A percentile compares a stretch with the other conserved stretches of the same genome.
These are phyloP conservation scores for Empidonax traillii DNA, from an alignment of 2,113 vertebrate genomes.

Conservation along the genomic window DNA sequence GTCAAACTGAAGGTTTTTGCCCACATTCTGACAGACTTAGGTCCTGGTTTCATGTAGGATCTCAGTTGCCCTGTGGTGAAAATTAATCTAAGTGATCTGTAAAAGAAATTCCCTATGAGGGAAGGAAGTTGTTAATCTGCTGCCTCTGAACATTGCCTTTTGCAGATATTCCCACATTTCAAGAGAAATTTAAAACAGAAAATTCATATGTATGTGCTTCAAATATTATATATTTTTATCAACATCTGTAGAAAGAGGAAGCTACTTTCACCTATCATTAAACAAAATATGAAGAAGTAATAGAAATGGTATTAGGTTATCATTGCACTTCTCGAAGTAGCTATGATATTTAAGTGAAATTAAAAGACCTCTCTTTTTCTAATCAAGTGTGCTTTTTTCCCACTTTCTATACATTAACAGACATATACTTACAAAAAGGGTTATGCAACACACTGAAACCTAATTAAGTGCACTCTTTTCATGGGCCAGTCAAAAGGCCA, in stretches of 20 bases:
- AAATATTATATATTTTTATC: neutral
- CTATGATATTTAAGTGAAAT: neutral
- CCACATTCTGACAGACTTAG: neutral
- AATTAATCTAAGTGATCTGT: neutral
- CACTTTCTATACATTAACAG: neutral
- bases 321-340: neutral
- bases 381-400: neutral
- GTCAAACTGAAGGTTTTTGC: neutral
- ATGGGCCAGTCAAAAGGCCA: neutral
- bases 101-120: neutral
- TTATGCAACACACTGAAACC: neutral
- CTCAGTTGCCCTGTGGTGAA: neutral
- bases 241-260: neutral
- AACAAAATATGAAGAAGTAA: neutral
- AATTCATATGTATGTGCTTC: neutral
- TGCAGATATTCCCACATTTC: neutral
- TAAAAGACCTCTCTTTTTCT: neutral
- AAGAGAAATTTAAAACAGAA: neutral
- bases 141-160: neutral
- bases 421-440: neutral
- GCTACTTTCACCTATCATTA: neutral
- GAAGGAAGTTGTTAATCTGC: neutral
- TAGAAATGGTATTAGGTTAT: neutral
- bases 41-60: neutral
- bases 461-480: slow-evolving; percentile 5